Conservation (phyloP, 2,888 invertebrate genomes). For the Philonicus albiceps region DNA sequence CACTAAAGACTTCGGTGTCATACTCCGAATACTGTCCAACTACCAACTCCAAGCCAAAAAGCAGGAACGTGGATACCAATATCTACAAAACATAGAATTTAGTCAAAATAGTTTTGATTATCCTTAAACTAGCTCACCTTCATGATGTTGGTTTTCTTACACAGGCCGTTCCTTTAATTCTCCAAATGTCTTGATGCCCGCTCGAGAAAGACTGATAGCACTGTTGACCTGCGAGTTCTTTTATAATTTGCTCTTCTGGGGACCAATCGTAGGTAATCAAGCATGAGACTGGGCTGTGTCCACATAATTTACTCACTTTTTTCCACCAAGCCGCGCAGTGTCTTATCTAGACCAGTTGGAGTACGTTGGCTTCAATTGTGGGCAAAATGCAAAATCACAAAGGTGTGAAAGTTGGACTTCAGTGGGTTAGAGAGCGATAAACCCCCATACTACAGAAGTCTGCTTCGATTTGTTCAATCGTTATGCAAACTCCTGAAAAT, state of each 20-base stretch:
- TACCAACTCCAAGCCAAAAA: neutral
- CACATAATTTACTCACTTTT: slow-evolving; percentile 9
- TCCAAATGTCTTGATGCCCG: neutral
- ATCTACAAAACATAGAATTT: neutral
- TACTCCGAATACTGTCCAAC: neutral
- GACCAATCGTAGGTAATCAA: neutral
- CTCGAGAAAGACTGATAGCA: neutral
- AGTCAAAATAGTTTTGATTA: neutral
- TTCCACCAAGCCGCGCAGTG: neutral
- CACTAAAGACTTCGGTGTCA: neutral
- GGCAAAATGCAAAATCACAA: neutral
- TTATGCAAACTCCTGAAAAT: slow-evolving; percentile 23
- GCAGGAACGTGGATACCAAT: slow-evolving; percentile 4
- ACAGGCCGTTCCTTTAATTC: neutral
- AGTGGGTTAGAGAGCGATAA: neutral
- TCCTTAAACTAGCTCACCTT: neutral
- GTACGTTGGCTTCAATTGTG: slow-evolving; percentile 3
- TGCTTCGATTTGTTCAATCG: neutral
- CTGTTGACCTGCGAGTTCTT: slow-evolving; percentile 2
- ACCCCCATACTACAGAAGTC: neutral
- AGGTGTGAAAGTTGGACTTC: slow-evolving; percentile 3
- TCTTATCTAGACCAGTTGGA: neutral
- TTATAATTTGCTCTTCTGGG: slow-evolving; percentile 20
- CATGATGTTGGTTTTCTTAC: neutral
- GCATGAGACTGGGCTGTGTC: slow-evolving; percentile 5